Evolutionary conservation across 2,888 invertebrate species (phyloP), one percentile per base, ranked within the genome.

Genomic region (Cheilosia pagana): DNA sequence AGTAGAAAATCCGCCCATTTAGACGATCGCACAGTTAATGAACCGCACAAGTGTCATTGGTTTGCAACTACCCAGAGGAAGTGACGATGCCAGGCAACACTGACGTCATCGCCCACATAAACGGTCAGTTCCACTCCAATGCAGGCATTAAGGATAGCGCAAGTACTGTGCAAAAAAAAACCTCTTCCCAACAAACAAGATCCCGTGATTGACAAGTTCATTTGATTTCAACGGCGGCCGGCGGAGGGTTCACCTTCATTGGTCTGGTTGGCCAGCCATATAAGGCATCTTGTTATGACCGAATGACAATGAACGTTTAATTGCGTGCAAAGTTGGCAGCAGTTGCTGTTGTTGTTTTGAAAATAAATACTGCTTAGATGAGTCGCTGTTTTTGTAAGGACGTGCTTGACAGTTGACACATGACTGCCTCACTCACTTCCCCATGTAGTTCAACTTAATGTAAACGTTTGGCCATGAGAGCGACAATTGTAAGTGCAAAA

Each of bases 261-360:
- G 74, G 79, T 75, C 83, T 83, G 83, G 63, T 62, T 70, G 65
- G 50, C 19, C 14, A 23, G 31, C 83, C 83, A 53, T 70, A 59
- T 70, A 83, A 48, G 83, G 83, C 68, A 83, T 83, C 79, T 74
- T 75, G 83, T 79, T 79, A 35, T 57, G 74, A 70, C 70, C 79
- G 68, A 75, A 83, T 75, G 83, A 83, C 83, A 83, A 83, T 83
- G 83, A 79, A 83, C 83, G 79, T 83, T 83, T 79, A 83, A 83
- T 83, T 79, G 63, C 68, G 62, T 21, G 63, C 68, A 70, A 63
- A 70, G 68, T 74, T 75, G 79, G 21, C 45, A 72, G 57, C 8
- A 50, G 12, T 50, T 25, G 50, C 25, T 50, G 50, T 63, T 62
- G 53, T 60, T 50, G 50, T 63, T 62, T 45, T 60, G 59, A 70